These are phyloP conservation scores for Danio albolineatus DNA, from an alignment of 2,797 vertebrate species.

Conservation along the genomic window DNA sequence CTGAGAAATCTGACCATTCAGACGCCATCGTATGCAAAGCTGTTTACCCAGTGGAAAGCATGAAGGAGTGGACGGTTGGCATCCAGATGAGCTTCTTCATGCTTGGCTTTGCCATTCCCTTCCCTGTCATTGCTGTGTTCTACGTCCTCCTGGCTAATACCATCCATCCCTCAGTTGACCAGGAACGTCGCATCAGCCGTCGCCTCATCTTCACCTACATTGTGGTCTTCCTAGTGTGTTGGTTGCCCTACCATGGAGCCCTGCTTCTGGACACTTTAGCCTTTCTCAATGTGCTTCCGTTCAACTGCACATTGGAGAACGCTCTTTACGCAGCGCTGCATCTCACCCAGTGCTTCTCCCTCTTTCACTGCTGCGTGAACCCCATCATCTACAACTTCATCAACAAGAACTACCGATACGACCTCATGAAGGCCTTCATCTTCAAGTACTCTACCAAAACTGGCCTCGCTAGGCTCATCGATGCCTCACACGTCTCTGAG, in stretches of 20 bases:
- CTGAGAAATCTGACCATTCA: constrained; percentile 73
- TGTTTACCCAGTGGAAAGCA: constrained; percentile 82
- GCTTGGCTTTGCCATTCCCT: constrained; percentile 89
- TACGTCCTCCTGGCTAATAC: constrained; percentile 84
- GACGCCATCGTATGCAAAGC: constrained; percentile 83
- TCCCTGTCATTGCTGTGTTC: constrained; percentile 84
- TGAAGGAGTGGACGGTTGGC: constrained; percentile 84
- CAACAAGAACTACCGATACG: constrained; percentile 87
- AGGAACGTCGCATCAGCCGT: constrained; percentile 81
- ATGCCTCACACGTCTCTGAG: constrained; percentile 83
- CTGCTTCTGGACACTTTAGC: constrained; percentile 87
- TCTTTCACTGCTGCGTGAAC: constrained; percentile 90
- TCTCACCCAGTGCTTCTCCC: constrained; percentile 88
- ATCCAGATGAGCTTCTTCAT: constrained; percentile 86
- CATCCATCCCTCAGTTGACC: constrained; percentile 77
- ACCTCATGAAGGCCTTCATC: constrained; percentile 93
- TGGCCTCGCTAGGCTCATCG: constrained; percentile 87
- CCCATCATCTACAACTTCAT: constrained; percentile 91
- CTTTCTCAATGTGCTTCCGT: constrained; percentile 82
- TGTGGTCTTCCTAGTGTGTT: constrained; percentile 90
- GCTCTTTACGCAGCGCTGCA: constrained; percentile 85
- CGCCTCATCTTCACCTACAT: constrained; percentile 87
- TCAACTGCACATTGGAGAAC: constrained; percentile 87
- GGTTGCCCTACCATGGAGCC: constrained; percentile 87
- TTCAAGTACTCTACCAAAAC: constrained; percentile 93